Evolutionary conservation across 2,113 vertebrate genomes (phyloP).

Genomic region (Corythornis cristatus): DNA sequence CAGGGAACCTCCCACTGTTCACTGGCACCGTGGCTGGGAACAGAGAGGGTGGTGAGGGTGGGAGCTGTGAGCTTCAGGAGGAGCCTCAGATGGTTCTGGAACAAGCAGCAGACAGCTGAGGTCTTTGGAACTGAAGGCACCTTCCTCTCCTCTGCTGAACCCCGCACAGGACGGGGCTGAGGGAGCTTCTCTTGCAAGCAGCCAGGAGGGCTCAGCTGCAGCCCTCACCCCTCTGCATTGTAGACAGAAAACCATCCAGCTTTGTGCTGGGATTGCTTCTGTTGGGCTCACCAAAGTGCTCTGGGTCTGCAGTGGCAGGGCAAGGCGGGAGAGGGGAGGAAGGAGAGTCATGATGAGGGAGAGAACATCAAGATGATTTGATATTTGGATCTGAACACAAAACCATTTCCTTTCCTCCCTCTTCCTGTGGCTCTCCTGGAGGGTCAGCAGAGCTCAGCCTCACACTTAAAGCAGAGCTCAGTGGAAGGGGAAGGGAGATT

Average conservation of each 20-base stretch:
- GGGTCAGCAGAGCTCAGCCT: not conserved
- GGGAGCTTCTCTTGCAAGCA: not conserved
- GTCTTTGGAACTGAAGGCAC: not conserved
- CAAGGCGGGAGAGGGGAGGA: not conserved
- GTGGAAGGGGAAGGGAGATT: not conserved
- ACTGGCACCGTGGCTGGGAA: not conserved
- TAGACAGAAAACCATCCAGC: not conserved
- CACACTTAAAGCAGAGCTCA: not conserved
- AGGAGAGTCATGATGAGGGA: not conserved
- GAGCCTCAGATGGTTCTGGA: not conserved
- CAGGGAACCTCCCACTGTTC: not conserved
- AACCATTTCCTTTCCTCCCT: not conserved
- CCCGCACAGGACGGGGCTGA: not conserved
- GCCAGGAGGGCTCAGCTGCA: not conserved
- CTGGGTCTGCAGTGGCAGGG: not conserved
- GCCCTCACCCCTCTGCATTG: not conserved
- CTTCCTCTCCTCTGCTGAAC: not conserved
- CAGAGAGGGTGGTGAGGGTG: not conserved
- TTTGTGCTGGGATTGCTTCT: not conserved
- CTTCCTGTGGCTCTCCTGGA: not conserved
- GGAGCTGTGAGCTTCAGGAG: not conserved
- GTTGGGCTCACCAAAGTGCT: not conserved
- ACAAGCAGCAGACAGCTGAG: accelerated
- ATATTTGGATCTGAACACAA: not conserved
- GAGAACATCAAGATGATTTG: not conserved